Evolutionary conservation across 2,888 invertebrate species (phyloP).

Genomic region (Syritta pipiens): DNA sequence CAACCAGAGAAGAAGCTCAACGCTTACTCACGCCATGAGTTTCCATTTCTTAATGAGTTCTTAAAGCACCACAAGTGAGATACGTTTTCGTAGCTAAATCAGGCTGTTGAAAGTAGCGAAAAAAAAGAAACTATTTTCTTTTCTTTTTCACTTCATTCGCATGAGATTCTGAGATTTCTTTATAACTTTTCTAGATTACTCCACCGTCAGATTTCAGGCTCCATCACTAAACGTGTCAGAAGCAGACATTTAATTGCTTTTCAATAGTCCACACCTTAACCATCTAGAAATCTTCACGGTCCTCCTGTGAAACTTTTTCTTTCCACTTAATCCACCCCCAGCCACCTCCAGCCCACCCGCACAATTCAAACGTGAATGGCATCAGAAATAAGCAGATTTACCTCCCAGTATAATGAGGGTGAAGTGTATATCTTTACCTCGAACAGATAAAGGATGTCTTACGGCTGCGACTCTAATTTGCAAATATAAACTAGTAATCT

Average conservation of each 20-base stretch:
- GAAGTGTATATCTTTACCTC: slow-evolving; percentile 19
- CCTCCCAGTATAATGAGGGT: slow-evolving; percentile 32
- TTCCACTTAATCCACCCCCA: neutral
- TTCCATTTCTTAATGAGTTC: slow-evolving; percentile 22
- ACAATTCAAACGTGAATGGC: slow-evolving; percentile 28
- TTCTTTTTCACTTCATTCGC: neutral
- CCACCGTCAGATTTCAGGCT: neutral
- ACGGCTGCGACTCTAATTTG: slow-evolving; percentile 35
- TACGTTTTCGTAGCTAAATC: slow-evolving; percentile 14
- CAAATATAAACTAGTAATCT: slow-evolving; percentile 43
- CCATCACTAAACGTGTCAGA: slow-evolving; percentile 17
- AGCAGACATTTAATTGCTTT: slow-evolving; percentile 52
- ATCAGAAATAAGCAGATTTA: slow-evolving; percentile 28
- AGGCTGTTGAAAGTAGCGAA: neutral
- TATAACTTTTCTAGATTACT: slow-evolving; percentile 29
- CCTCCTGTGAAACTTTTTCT: slow-evolving; percentile 14
- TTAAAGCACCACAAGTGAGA: slow-evolving; percentile 16
- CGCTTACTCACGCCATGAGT: too few relatives aligned
- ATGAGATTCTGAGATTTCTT: slow-evolving; percentile 11
- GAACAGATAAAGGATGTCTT: slow-evolving; percentile 34
- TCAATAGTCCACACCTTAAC: slow-evolving; percentile 45
- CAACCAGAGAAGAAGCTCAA: too few relatives aligned
- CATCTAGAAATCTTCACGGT: slow-evolving; percentile 17
- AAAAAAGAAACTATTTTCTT: neutral
- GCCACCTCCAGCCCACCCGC: neutral